Conservation (phyloP, 2,797 vertebrate genomes). For the Coregonus sp. region DNA sequence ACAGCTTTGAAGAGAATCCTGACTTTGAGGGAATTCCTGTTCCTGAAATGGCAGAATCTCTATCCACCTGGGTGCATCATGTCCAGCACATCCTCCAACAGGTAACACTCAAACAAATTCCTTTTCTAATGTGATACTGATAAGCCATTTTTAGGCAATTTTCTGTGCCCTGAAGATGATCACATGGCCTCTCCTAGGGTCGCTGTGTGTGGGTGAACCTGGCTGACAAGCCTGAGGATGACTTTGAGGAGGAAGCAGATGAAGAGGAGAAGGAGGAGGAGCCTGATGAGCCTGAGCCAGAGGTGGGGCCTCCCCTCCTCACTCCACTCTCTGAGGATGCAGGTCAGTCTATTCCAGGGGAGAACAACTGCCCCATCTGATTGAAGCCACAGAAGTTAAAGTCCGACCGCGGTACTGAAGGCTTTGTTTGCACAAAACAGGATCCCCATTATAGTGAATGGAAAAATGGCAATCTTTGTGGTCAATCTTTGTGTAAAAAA, state of each 20-base stretch:
- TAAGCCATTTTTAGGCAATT: background rate
- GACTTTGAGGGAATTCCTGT: constrained; percentile 86
- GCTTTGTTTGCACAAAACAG: too few relatives aligned
- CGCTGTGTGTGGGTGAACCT: constrained; percentile 89
- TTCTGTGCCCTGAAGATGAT: background rate
- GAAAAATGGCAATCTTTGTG: too few relatives aligned
- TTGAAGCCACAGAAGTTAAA: too few relatives aligned
- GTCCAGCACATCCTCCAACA: constrained; percentile 86
- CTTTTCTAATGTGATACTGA: background rate
- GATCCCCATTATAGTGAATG: too few relatives aligned
- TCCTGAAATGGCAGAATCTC: constrained; percentile 80
- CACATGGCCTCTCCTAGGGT: constrained; percentile 73
- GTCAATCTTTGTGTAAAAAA: too few relatives aligned
- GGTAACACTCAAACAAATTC: constrained; percentile 66
- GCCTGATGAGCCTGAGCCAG: constrained; percentile 79
- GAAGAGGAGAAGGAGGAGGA: constrained; percentile 83
- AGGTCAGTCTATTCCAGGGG: constrained; percentile 71
- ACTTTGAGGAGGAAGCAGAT: constrained; percentile 80
- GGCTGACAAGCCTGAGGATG: constrained; percentile 72
- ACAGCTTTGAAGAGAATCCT: constrained; percentile 82
- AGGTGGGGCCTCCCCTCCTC: constrained; percentile 87
- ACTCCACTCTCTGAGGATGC: constrained; percentile 89
- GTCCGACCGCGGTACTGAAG: too few relatives aligned
- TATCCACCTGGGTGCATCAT: constrained; percentile 90
- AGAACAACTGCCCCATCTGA: too few relatives aligned